These are phyloP conservation scores for Xestia c-nigrum DNA, from an alignment of 2,888 invertebrate genomes.

Conservation along the genomic window DNA sequence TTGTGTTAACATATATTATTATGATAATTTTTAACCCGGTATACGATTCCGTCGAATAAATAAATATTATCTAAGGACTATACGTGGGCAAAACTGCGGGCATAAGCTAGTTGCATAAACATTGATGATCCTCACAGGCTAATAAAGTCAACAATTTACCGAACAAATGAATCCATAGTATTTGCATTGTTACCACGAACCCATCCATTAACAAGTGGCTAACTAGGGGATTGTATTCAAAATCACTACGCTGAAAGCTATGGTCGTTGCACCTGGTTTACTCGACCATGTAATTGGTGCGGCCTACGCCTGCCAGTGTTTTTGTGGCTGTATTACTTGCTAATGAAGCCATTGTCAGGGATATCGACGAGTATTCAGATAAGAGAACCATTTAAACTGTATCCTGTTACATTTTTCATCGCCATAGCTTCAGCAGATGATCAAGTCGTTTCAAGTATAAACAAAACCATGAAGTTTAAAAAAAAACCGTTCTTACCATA, in stretches of 20 bases:
- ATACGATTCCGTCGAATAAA: neutral
- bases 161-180: constrained; percentile 53
- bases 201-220: constrained; percentile 77
- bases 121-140: constrained; percentile 31
- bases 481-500: neutral
- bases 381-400: constrained; percentile 8
- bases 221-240: constrained; percentile 76
- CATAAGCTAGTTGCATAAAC: neutral
- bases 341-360: constrained; percentile 67
- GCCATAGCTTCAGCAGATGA: constrained; percentile 4
- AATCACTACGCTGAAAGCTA: constrained; percentile 72
- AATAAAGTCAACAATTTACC: constrained; percentile 67
- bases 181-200: constrained; percentile 57
- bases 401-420: constrained; percentile 28
- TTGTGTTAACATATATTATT: no score
- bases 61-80: neutral
- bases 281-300: constrained; percentile 81
- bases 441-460: neutral
- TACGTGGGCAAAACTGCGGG: neutral
- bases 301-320: constrained; percentile 65
- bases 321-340: constrained; percentile 65
- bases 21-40: neutral
- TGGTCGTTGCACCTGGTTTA: constrained; percentile 77
- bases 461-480: neutral
- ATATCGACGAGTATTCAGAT: constrained; percentile 36